These are phyloP conservation scores for Acomys russatus DNA, from an alignment of 2,797 vertebrate species.

Conservation along the genomic window DNA sequence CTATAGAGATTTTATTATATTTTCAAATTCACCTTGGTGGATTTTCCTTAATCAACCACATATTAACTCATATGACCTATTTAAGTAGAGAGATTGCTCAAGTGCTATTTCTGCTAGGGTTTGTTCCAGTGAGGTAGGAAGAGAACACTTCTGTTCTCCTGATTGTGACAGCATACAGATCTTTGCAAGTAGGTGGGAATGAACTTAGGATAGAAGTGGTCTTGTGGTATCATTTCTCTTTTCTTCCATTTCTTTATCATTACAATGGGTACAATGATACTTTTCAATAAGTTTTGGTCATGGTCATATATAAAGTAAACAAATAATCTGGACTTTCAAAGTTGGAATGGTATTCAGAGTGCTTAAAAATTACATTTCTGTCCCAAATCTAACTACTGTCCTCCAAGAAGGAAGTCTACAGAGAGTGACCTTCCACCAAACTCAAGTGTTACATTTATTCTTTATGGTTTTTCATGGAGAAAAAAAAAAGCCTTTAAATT, in stretches of 20 bases:
- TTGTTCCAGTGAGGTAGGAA: not conserved
- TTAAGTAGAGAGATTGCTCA: not conserved
- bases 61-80: conserved; percentile 9
- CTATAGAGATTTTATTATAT: conserved; percentile 15
- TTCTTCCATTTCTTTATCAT: conserved; percentile 27
- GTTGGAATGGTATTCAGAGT: not conserved
- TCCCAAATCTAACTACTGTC: not conserved
- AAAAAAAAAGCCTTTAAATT: not conserved
- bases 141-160: not conserved
- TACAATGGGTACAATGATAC: not conserved
- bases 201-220: not conserved
- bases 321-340: not conserved
- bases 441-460: not conserved
- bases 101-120: not conserved
- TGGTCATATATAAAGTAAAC: not conserved
- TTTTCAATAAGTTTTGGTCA: conserved; percentile 1
- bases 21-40: conserved; percentile 43
- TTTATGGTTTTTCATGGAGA: not conserved
- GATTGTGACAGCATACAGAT: not conserved
- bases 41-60: not conserved
- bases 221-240: not conserved
- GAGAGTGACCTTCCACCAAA: not conserved
- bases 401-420: not conserved
- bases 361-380: conserved; percentile 6
- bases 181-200: not conserved